Conservation (phyloP, 2,797 vertebrate species). For the Molossus alvarezi region DNA sequence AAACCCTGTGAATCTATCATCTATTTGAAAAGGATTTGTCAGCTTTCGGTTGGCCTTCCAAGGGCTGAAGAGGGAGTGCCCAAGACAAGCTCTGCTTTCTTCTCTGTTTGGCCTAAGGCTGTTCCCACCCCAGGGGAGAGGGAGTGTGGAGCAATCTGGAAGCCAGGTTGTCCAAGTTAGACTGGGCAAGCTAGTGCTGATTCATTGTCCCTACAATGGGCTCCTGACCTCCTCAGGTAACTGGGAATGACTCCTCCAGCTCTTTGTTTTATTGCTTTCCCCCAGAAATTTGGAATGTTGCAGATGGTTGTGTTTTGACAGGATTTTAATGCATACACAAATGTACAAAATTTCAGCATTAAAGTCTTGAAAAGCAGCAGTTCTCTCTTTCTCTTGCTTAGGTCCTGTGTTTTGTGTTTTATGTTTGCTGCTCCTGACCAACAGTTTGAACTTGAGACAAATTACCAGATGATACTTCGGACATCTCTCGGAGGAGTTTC, state of each 20-base stretch:
- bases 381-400: conserved; percentile 64
- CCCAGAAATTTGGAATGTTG: conserved; percentile 82
- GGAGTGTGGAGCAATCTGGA: conserved; percentile 86
- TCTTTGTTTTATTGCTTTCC: conserved; percentile 85
- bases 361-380: conserved; percentile 61
- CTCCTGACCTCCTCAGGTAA: conserved; percentile 86
- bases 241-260: conserved; percentile 81
- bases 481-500: not conserved
- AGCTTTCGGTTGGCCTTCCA: conserved; percentile 15
- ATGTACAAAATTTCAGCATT: conserved; percentile 73
- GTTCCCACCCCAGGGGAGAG: conserved; percentile 17
- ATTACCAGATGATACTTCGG: not conserved
- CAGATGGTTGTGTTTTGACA: conserved; percentile 84
- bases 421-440: not conserved
- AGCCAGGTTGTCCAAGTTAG: conserved; percentile 86
- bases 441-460: conserved; percentile 35
- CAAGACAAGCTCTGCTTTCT: conserved; percentile 65
- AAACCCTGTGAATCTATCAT: not conserved
- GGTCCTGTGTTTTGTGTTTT: conserved; percentile 71
- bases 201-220: conserved; percentile 82
- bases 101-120: conserved; percentile 67
- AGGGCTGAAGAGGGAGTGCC: not conserved
- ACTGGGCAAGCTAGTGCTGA: conserved; percentile 77
- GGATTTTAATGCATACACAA: conserved; percentile 30
- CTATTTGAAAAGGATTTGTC: conserved; percentile 57